These are phyloP conservation scores for Syndactyla subalaris DNA, from an alignment of 2,797 vertebrate species.

Conservation along the genomic window DNA sequence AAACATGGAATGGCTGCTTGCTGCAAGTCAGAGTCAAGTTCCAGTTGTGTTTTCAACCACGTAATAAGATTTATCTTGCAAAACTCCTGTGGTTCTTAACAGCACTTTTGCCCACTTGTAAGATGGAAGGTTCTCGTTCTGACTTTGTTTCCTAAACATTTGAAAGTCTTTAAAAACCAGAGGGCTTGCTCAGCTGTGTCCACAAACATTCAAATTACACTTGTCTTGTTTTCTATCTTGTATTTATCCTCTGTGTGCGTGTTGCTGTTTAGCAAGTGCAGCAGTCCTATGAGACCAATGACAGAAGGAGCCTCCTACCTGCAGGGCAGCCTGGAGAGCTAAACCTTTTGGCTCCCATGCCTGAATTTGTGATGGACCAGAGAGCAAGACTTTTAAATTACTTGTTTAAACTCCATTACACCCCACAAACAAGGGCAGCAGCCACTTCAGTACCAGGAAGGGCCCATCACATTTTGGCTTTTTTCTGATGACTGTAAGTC, in stretches of 20 bases:
- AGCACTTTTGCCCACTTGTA: background rate
- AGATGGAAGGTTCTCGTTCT: background rate
- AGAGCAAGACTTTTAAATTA: background rate
- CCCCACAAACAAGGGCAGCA: background rate
- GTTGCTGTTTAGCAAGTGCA: background rate
- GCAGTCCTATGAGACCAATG: background rate
- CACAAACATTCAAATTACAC: conserved; percentile 14
- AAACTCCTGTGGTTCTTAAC: background rate
- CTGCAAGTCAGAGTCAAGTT: background rate
- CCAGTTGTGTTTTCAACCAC: background rate
- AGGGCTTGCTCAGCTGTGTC: conserved; percentile 25
- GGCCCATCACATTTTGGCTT: background rate
- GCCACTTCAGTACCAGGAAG: fast-evolving
- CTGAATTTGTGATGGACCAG: background rate
- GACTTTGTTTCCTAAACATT: conserved; percentile 51
- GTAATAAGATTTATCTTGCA: background rate
- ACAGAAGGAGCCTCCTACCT: background rate
- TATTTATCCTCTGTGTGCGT: background rate
- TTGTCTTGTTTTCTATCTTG: background rate
- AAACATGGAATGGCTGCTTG: background rate
- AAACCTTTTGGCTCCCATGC: background rate
- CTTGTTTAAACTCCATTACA: background rate
- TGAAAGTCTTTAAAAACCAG: conserved; percentile 27
- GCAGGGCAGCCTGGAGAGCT: background rate
- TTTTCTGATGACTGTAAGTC: background rate